Conservation (phyloP, 2,888 invertebrate species). For the Microchrysa polita region DNA sequence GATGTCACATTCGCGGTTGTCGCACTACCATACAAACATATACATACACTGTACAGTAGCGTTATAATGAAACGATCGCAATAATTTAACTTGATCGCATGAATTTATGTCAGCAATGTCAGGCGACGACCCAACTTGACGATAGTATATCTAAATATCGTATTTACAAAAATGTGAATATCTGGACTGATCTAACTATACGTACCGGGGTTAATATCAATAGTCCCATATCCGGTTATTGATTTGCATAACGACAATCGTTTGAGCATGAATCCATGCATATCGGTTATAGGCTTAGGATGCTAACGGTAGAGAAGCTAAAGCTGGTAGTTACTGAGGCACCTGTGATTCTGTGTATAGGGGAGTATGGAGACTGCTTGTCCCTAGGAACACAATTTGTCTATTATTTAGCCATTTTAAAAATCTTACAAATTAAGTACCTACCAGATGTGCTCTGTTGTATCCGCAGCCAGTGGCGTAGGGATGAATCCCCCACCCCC, state of each 20-base stretch:
- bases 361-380: too few relatives aligned
- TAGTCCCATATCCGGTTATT: constrained; percentile 44
- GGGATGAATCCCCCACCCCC: too few relatives aligned
- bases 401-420: too few relatives aligned
- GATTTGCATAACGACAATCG: constrained; percentile 44
- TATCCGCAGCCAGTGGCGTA: too few relatives aligned
- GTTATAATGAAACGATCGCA: constrained; percentile 5
- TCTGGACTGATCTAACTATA: constrained; percentile 13
- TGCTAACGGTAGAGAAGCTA: neutral
- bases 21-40: neutral
- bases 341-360: too few relatives aligned
- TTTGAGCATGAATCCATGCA: constrained; percentile 2
- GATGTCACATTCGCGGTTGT: constrained; percentile 20
- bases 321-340: too few relatives aligned
- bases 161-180: constrained; percentile 25
- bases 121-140: constrained; percentile 14
- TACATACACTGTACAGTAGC: neutral
- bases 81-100: constrained; percentile 29
- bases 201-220: constrained; percentile 30
- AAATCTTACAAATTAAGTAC: too few relatives aligned
- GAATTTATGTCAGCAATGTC: constrained; percentile 38
- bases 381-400: too few relatives aligned
- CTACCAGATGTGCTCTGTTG: too few relatives aligned
- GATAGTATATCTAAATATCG: neutral
- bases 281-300: constrained; percentile 14